phyloP scores from a whole-genome alignment of 2,888 invertebrate species.

The Margaritifera margaritifera region DNA sequence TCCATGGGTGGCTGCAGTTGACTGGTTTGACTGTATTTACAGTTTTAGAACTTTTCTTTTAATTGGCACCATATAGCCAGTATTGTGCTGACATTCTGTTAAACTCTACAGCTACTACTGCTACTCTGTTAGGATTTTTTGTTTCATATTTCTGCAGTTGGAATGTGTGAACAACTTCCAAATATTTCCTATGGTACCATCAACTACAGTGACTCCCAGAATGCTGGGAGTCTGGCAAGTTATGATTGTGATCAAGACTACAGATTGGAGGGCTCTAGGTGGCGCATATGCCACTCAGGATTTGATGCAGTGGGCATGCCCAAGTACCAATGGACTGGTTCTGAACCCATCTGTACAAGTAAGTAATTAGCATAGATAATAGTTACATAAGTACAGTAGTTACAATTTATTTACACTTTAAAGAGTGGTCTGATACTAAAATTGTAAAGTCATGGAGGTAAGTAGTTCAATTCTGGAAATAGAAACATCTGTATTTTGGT shows the following conservation, averaged over 20 bases:
- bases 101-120: not conserved
- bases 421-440: too few species aligned
- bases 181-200: slow-evolving; percentile 41
- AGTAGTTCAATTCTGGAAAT: too few species aligned
- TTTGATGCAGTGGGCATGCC: slow-evolving; percentile 3
- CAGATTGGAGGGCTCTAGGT: slow-evolving; percentile 33
- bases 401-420: too few species aligned
- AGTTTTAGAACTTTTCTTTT: not conserved
- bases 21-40: too few species aligned
- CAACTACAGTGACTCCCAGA: slow-evolving; percentile 21
- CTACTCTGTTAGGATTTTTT: slow-evolving; percentile 2
- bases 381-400: too few species aligned
- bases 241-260: slow-evolving; percentile 53
- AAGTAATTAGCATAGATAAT: slow-evolving; percentile 1
- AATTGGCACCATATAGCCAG: not conserved
- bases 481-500: too few species aligned
- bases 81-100: not conserved
- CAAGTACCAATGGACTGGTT: slow-evolving; percentile 47
- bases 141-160: slow-evolving; percentile 20
- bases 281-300: slow-evolving; percentile 34
- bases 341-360: slow-evolving; percentile 50
- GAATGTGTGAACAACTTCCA: slow-evolving; percentile 34
- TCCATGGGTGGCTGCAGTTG: too few species aligned
- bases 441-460: too few species aligned
- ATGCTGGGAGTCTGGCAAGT: slow-evolving; percentile 39